Percentiles rank a stretch among this genome's conserved stretches.
phyloP scores from a whole-genome alignment of 1,140 invertebrate species.

The Thaumatotibia leucotreta region DNA sequence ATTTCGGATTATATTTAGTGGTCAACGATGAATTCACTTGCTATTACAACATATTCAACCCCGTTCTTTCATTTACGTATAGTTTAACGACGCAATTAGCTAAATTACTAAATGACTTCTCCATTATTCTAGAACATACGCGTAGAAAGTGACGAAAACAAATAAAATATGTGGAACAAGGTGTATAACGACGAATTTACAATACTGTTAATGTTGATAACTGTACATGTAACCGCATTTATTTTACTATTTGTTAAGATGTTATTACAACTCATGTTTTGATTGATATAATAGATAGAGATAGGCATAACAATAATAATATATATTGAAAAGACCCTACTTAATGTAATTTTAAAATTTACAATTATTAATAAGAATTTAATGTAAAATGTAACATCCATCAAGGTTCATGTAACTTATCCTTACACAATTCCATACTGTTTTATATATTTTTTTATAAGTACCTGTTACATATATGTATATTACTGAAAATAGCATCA shows the following conservation, averaged over 20 bases:
- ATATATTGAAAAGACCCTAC: too few relatives aligned
- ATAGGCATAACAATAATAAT: too few relatives aligned
- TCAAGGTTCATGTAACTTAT: too few relatives aligned
- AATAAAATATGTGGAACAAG: not conserved
- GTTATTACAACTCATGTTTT: too few relatives aligned
- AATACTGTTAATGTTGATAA: not conserved
- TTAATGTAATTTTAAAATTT: too few relatives aligned
- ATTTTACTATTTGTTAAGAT: not conserved
- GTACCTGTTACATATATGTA: too few relatives aligned
- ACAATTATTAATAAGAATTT: too few relatives aligned
- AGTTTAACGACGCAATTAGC: not conserved
- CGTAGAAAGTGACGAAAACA: not conserved
- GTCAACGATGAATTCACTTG: not conserved
- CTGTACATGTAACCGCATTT: not conserved
- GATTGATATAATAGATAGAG: too few relatives aligned
- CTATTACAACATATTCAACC: not conserved
- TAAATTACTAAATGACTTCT: not conserved
- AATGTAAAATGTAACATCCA: too few relatives aligned
- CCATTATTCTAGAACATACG: slow-evolving; percentile 35
- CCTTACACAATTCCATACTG: too few relatives aligned
- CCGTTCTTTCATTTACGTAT: not conserved
- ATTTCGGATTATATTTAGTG: not conserved
- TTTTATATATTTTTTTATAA: too few relatives aligned
- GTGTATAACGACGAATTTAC: not conserved
- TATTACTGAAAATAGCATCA: not conserved